phyloP scores from a whole-genome alignment of 1,140 invertebrate species.

The Augochlora pura region DNA sequence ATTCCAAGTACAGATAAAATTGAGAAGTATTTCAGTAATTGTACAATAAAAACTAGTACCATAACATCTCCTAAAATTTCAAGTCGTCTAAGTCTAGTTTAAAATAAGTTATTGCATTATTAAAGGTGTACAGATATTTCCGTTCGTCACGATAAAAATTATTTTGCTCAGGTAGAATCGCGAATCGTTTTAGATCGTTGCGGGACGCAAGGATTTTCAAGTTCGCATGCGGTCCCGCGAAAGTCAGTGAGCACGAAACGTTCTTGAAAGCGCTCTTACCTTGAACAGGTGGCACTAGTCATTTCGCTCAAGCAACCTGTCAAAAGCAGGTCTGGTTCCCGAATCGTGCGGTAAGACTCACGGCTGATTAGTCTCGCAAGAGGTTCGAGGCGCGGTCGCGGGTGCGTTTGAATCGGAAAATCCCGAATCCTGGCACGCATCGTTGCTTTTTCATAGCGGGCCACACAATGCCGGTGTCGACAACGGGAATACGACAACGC shows the following conservation, averaged over 20 bases:
- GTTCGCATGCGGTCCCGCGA: too few relatives aligned
- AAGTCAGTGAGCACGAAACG: background rate
- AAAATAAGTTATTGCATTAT: too few relatives aligned
- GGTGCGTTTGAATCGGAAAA: constrained; percentile 36
- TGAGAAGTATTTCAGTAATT: too few relatives aligned
- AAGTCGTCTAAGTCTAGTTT: too few relatives aligned
- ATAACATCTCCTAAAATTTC: too few relatives aligned
- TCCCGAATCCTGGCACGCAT: constrained; percentile 38
- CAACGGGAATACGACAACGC: background rate
- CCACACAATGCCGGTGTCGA: constrained; percentile 34
- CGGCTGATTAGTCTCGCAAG: constrained; percentile 46
- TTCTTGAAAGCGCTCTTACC: background rate
- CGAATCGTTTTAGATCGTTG: too few relatives aligned
- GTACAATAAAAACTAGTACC: too few relatives aligned
- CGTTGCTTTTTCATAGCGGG: constrained; percentile 40
- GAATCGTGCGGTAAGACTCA: constrained; percentile 12
- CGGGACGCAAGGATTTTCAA: too few relatives aligned
- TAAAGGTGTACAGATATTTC: too few relatives aligned
- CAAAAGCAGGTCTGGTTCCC: background rate
- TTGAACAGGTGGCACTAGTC: constrained; percentile 29
- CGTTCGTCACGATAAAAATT: too few relatives aligned
- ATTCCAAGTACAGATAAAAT: too few relatives aligned
- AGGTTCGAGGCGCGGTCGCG: constrained; percentile 28
- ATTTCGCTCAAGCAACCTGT: constrained; percentile 19
- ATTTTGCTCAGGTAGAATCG: too few relatives aligned